Evolutionary conservation across 2,113 vertebrate species (phyloP), one percentile per base, ranked within the genome.

Genomic region (Stictonetta naevosa): DNA sequence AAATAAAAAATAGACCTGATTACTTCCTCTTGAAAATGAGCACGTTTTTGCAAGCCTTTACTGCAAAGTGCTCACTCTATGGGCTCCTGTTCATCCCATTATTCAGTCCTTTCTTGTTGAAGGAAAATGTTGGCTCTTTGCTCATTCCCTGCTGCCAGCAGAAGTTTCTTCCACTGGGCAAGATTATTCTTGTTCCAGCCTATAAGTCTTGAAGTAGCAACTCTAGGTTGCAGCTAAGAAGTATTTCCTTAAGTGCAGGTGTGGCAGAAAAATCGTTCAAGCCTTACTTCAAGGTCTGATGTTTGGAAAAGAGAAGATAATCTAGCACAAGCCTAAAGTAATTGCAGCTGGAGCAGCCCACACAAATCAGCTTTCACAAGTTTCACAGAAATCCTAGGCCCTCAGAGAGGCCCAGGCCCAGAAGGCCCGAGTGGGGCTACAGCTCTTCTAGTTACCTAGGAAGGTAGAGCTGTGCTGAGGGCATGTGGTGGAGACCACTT

Each of bases 401-500:
- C 36, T n/a, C 14, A 31, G 48, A 64, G 77, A 38, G 38, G 11
- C 55, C 25, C 8, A 56, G 29, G 25, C 29, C 34, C 50, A 64
- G 36, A 40, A 73, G 18, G 26, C 55, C 26, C 12, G 23, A 29
- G 29, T 10, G 4, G 17, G 7, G 2, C 74, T 52, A 6, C 28
- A 58, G 14, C 56, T 85, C 36, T 56, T 59, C 16, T 20, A 15
- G 26, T 23, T 62, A 29, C 23, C 40, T 66, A 7, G 28, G 12
- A 34, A 11, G 7, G 55, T 38, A 36, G 55, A 40, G 31, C 55
- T 38, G 21, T 25, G 36, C n/a, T 67, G 13, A 13, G 13, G 20
- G 18, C 5, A 4, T 0, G 1, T 2, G 1, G 13, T 34, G 34
- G 26, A 48, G 34, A 31, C 20, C 44, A 7, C 25, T 33, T 28